A percentile compares a stretch with the other conserved stretches of the same genome.
Conservation (phyloP, 1,140 invertebrate genomes). For the Heliconius eleuchia region DNA sequence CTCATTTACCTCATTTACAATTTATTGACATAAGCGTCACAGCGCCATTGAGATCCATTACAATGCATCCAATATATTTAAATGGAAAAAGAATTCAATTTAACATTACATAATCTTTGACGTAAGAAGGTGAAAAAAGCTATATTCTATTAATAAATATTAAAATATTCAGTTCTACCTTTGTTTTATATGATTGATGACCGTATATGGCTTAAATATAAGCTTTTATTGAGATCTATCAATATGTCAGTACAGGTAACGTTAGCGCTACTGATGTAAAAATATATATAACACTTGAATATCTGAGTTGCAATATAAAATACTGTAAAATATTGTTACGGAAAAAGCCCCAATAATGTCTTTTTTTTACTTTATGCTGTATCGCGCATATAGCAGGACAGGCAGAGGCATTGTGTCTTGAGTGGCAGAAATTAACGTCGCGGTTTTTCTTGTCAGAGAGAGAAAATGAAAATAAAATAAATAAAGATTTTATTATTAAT, state of each 20-base stretch:
- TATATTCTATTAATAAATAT: not conserved
- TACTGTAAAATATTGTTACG: not conserved
- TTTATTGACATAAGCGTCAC: too few species aligned
- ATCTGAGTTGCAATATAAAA: not conserved
- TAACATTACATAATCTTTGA: not conserved
- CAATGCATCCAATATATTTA: too few species aligned
- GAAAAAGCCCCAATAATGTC: not conserved
- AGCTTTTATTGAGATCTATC: slow-evolving; percentile 12
- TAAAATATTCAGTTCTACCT: not conserved
- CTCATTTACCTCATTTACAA: too few species aligned
- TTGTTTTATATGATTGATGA: not conserved
- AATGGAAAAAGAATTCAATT: too few species aligned
- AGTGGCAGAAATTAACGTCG: too few species aligned
- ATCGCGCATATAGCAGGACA: too few species aligned
- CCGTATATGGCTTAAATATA: not conserved
- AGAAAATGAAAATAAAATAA: too few species aligned
- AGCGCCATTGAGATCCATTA: too few species aligned
- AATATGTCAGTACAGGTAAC: slow-evolving; percentile 20
- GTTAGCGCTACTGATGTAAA: not conserved
- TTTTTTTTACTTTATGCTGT: too few species aligned
- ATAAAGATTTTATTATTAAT: too few species aligned
- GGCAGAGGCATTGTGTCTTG: too few species aligned
- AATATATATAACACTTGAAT: slow-evolving; percentile 4
- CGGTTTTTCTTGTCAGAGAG: too few species aligned
- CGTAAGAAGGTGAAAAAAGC: not conserved